Evolutionary conservation across 2,888 invertebrate species (phyloP), one percentile per base, ranked within the genome.

Genomic region (Drosophila prostipennis): DNA sequence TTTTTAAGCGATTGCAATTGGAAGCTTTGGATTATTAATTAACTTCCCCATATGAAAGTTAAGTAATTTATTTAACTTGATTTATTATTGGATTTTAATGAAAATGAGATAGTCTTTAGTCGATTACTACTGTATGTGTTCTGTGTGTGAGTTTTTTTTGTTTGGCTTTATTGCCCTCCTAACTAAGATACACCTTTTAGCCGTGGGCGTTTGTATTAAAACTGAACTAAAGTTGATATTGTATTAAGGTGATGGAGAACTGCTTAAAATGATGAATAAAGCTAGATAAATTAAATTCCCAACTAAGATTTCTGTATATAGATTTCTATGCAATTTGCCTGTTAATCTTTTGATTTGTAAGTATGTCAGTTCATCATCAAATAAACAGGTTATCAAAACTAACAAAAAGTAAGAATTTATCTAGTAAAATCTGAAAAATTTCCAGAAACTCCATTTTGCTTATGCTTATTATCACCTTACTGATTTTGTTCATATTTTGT

Each of bases 121-220:
- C 26, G 26, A 11, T 23, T n/a, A 23, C 36, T 36, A 51, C 36
- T 36, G 51, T 51, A 2, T 2, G 11, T 29, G 11, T 14, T 6
- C 2, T 43, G 13, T 45, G n/a, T 7, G 10, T 19, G 16, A 1
- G 5, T 8, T 3, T 19, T 19, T 42, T 7, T 7, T 1, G 19
- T 42, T 40, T 40, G 8, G 29, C 3, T 42, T 45, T 55, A 53
- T 37, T 46, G 11, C 3, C 6, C 13, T 43, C 13, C 43, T 23
- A 43, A 43, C 11, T 11, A 6, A 11, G 29, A 23, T 7, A 23
- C 45, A 16, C 10, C 14, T 32, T 14, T 23, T 16, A 8, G 23
- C 26, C 43, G 55, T 55, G 45, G 55, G 54, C 19, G n/a, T 7
- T 32, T 32, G 55, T 26, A 13, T 26, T 55, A 3, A 32, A 34